Conservation (phyloP, 1,140 invertebrate species). For the Hylaeus anthracinus region DNA sequence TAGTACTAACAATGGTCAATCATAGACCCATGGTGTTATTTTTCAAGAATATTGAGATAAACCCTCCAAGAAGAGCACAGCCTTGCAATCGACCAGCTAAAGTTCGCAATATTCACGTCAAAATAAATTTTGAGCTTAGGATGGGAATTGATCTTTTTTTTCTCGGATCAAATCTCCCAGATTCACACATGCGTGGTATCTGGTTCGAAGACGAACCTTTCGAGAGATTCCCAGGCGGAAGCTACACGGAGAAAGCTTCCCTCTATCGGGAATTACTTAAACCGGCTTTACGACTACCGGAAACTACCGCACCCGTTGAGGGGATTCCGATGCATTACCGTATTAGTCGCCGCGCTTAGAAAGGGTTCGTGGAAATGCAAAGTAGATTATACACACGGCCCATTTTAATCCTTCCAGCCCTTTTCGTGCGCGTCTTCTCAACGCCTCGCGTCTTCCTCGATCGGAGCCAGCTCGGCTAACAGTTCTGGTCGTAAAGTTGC, state of each 20-base stretch:
- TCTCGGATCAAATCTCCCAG: background rate
- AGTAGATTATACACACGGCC: constrained; percentile 75
- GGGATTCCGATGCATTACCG: constrained; percentile 80
- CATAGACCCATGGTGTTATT: too few relatives aligned
- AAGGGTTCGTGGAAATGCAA: constrained; percentile 78
- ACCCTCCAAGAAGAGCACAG: too few relatives aligned
- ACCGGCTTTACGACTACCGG: constrained; percentile 78
- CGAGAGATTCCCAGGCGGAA: constrained; percentile 39
- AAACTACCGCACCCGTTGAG: constrained; percentile 73
- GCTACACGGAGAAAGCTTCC: constrained; percentile 62
- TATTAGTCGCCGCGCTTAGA: constrained; percentile 79
- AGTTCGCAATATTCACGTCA: too few relatives aligned
- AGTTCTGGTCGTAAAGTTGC: background rate
- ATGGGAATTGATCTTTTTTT: too few relatives aligned
- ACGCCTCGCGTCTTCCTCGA: constrained; percentile 18
- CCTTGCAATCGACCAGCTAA: too few relatives aligned
- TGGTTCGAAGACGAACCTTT: constrained; percentile 17
- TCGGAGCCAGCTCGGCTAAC: constrained; percentile 9
- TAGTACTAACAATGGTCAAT: too few relatives aligned
- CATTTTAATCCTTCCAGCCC: constrained; percentile 73
- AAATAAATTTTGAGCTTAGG: too few relatives aligned
- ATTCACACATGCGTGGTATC: background rate
- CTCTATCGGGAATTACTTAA: constrained; percentile 80
- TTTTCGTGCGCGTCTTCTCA: constrained; percentile 43
- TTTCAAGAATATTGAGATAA: too few relatives aligned